These are phyloP conservation scores for Scaptomyza hsui DNA, from an alignment of 1,140 invertebrate genomes.

Conservation along the genomic window DNA sequence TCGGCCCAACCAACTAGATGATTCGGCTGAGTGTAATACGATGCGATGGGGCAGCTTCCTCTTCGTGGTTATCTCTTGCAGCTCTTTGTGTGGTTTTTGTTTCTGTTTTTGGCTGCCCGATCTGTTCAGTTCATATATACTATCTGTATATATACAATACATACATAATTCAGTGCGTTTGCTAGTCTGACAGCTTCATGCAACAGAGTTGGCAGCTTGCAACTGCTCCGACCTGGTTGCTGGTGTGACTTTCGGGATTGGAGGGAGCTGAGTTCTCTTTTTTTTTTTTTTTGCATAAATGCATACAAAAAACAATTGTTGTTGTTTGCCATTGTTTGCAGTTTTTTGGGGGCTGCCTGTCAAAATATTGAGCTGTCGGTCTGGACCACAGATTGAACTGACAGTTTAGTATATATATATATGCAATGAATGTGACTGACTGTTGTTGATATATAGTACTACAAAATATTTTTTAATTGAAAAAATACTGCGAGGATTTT, in stretches of 20 bases:
- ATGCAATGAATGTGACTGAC: neutral
- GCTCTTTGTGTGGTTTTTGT: conserved; percentile 45
- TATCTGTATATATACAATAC: conserved; percentile 39
- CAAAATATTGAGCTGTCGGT: conserved; percentile 81
- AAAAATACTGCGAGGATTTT: conserved; percentile 36
- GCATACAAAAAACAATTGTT: conserved; percentile 66
- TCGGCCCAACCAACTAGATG: conserved; percentile 8
- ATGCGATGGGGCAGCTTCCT: neutral
- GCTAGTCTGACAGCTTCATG: conserved; percentile 61
- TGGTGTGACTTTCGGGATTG: conserved; percentile 66
- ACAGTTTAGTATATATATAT: conserved; percentile 31
- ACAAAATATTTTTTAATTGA: conserved; percentile 66
- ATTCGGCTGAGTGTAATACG: neutral
- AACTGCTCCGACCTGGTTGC: conserved; percentile 18
- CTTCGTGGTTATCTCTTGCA: neutral
- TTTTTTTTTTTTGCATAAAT: conserved; percentile 77
- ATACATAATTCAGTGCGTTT: conserved; percentile 67
- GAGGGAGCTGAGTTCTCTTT: conserved; percentile 32
- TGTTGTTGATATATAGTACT: neutral
- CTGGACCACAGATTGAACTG: conserved; percentile 44
- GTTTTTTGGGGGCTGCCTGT: conserved; percentile 45
- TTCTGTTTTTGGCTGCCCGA: conserved; percentile 11
- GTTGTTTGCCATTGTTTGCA: conserved; percentile 77
- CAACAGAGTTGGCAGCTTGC: conserved; percentile 39
- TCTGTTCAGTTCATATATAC: conserved; percentile 17